phyloP scores from a whole-genome alignment of 2,797 vertebrate species.

The Lateolabrax maculatus region DNA sequence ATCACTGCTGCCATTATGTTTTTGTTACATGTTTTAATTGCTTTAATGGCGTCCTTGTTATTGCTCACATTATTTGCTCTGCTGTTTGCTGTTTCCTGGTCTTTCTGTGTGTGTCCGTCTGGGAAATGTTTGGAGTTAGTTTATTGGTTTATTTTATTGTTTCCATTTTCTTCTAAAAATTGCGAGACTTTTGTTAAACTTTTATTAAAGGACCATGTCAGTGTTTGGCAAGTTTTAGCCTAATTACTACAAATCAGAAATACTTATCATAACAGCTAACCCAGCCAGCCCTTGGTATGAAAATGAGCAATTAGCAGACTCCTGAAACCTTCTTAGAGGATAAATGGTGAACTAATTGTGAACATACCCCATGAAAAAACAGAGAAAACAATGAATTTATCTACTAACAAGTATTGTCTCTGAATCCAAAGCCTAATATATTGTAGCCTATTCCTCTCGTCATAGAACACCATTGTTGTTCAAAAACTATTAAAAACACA shows the following conservation, averaged over 20 bases:
- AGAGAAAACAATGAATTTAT: not conserved
- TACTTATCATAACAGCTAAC: not conserved
- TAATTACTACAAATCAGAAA: not conserved
- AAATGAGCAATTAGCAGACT: not conserved
- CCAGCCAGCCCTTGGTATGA: not conserved
- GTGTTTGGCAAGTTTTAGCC: constrained; percentile 4
- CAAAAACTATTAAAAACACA: not conserved
- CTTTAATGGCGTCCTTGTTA: constrained; percentile 44
- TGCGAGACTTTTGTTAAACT: not conserved
- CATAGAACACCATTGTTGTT: not conserved
- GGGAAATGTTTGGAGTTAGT: too few species aligned
- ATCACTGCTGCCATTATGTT: constrained; percentile 48
- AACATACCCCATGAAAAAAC: not conserved
- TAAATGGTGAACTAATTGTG: not conserved
- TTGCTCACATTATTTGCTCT: constrained; percentile 27
- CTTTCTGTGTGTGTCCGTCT: constrained; percentile 22
- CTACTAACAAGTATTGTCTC: not conserved
- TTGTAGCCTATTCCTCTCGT: not conserved
- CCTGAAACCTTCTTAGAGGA: not conserved
- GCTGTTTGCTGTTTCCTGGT: constrained; percentile 17
- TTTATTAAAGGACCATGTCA: not conserved
- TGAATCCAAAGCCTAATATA: not conserved
- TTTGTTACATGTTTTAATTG: constrained; percentile 51
- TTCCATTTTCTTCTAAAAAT: constrained; percentile 18
- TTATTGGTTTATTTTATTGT: too few species aligned